Evolutionary conservation across 92 coral and sea anemone genomes (phyloP).

Genomic region (Paramuricea clavata): DNA sequence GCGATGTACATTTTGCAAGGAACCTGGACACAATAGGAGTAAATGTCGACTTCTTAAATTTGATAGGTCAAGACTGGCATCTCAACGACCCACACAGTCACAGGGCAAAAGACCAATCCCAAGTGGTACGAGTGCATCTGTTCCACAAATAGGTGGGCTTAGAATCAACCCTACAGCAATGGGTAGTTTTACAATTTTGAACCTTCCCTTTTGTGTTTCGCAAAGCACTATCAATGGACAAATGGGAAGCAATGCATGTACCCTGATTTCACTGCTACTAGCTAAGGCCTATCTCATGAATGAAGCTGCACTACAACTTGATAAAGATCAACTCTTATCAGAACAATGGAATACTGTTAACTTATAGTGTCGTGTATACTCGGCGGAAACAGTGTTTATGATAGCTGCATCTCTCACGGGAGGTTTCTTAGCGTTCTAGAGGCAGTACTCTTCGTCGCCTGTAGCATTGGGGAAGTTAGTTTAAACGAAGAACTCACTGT

Average conservation of each 20-base stretch:
- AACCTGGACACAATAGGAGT: not conserved
- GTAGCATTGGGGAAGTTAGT: not conserved
- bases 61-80: not conserved
- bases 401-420: too few species aligned
- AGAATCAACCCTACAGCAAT: not conserved
- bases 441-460: not conserved
- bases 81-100: not conserved
- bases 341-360: conserved; percentile 52
- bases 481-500: conserved; percentile 12
- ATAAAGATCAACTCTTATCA: not conserved
- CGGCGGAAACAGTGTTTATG: too few species aligned
- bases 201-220: conserved; percentile 39
- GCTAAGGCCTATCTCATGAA: conserved; percentile 46
- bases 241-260: conserved; percentile 63
- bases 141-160: not conserved
- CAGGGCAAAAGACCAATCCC: not conserved
- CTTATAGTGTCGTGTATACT: conserved; percentile 52
- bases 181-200: conserved; percentile 31
- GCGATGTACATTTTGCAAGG: not conserved
- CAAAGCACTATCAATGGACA: conserved; percentile 25
- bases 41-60: conserved; percentile 15
- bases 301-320: conserved; percentile 32
- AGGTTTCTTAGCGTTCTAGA: too few species aligned
- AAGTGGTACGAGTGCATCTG: conserved; percentile 56
- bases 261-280: conserved; percentile 49